A percentile compares a stretch with the other conserved stretches of the same genome.
Conservation (phyloP, 2,888 invertebrate genomes). For the Germaria angustata region DNA sequence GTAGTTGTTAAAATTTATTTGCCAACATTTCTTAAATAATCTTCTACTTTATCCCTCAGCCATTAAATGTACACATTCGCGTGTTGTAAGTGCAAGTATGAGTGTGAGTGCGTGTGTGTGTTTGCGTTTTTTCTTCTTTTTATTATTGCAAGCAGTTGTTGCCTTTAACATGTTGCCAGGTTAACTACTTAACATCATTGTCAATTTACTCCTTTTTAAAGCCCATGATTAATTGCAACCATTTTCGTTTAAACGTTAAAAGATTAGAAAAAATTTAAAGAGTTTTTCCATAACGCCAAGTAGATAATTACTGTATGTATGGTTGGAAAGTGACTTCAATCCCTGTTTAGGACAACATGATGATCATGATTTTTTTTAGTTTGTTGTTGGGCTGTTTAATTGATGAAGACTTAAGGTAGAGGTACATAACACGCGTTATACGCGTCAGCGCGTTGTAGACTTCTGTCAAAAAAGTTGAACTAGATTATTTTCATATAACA, state of each 20-base stretch:
- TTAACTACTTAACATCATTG: slow-evolving; percentile 64
- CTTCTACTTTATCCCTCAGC: slow-evolving; percentile 37
- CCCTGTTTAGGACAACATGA: no score
- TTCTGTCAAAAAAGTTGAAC: no score
- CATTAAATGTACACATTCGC: neutral
- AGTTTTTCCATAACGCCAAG: no score
- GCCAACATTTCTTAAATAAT: slow-evolving; percentile 61
- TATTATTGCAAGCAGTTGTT: slow-evolving; percentile 7
- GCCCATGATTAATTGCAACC: slow-evolving; percentile 62
- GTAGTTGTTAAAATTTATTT: slow-evolving; percentile 61
- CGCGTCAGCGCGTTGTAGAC: no score
- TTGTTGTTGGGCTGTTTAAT: no score
- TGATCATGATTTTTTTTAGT: no score
- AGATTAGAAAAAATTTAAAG: slow-evolving; percentile 28
- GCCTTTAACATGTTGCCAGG: slow-evolving; percentile 56
- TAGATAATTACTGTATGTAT: no score
- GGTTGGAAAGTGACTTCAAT: no score
- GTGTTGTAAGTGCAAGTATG: no score
- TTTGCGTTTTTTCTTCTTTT: neutral
- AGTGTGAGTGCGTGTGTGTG: neutral
- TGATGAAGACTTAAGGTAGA: no score
- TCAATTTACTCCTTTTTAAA: slow-evolving; percentile 57
- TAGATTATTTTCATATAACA: no score
- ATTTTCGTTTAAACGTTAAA: slow-evolving; percentile 50
- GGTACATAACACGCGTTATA: no score